phyloP scores from a whole-genome alignment of 2,113 vertebrate species.

The Procavia capensis region DNA sequence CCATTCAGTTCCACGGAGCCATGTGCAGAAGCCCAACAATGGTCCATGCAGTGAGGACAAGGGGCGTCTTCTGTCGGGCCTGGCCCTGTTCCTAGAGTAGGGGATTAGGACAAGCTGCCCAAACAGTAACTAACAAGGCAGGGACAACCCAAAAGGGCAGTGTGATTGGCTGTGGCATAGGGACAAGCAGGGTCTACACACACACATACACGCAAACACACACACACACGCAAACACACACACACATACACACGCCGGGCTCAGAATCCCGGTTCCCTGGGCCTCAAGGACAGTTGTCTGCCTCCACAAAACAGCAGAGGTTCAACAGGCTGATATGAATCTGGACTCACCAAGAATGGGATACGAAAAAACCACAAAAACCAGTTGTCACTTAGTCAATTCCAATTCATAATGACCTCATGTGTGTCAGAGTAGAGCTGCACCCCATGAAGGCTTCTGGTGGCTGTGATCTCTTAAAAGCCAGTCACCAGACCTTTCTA shows the following conservation, averaged over 20 bases:
- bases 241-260: neutral
- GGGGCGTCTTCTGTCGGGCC: slow-evolving; percentile 80
- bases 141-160: slow-evolving; percentile 66
- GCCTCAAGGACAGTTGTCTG: neutral
- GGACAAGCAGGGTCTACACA: slow-evolving; percentile 47
- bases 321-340: neutral
- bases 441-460: neutral
- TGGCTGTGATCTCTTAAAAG: neutral
- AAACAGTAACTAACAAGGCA: slow-evolving; percentile 83
- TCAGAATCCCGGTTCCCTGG: slow-evolving; percentile 48
- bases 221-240: neutral
- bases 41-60: slow-evolving; percentile 82
- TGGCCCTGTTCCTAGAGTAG: slow-evolving; percentile 83
- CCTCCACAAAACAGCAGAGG: neutral
- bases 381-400: neutral
- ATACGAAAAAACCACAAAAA: neutral
- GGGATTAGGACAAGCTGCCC: slow-evolving; percentile 83
- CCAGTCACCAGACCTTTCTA: neutral
- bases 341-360: neutral
- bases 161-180: slow-evolving; percentile 59
- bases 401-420: too few species aligned
- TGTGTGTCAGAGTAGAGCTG: neutral
- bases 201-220: neutral
- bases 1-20: slow-evolving; percentile 81
- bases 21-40: slow-evolving; percentile 74